Evolutionary conservation across 2,113 vertebrate species (phyloP), one percentile per base, ranked within the genome.

Genomic region (Circaetus gallicus): DNA sequence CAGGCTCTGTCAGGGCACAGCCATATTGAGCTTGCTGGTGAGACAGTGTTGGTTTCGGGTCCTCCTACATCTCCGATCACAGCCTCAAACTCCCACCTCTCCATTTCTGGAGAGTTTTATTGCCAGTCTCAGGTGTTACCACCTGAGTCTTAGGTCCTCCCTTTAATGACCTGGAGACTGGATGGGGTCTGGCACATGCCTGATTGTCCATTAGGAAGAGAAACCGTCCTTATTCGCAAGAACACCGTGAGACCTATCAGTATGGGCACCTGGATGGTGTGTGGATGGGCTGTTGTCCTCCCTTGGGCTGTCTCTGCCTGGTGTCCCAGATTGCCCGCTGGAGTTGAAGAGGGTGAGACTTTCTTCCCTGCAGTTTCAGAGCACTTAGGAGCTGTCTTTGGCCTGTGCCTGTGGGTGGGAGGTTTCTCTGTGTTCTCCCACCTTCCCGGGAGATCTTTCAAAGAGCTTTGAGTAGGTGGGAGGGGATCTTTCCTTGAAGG

Each of bases 161-260:
- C 7, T 55, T 16, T 45, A 58, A 47, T 16, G 50, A 78, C 34
- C 42, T 49, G 65, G 40, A 45, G 63, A 21, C 61, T 53, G 36
- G 31, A 29, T 42, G 17, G 43, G 26, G 4, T 70, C 49, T 83
- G 45, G 50, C 36, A 40, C 2, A 1, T 38, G 11, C 25, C 42
- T 29, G 28, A 20, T 66, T 71, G 56, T 50, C 45, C 34, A 10
- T 59, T 69, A 42, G 70, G 20, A 47, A 31, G 26, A 90, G 52
- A 55, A 87, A 62, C 20, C 16, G 11, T 77, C 59, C 13, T 70
- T 47, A 45, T 89, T 47, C 9, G 29, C 43, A 31, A 52, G 58
- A 77, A 5, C 13, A 12, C 34, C 16, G 7, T 2, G 7, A 24
- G 81, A 10, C 45, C 1, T 0, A 3, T 9, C 34, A 6, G 29